Conservation (phyloP, 1,140 invertebrate genomes). For the Papilio machaon region DNA sequence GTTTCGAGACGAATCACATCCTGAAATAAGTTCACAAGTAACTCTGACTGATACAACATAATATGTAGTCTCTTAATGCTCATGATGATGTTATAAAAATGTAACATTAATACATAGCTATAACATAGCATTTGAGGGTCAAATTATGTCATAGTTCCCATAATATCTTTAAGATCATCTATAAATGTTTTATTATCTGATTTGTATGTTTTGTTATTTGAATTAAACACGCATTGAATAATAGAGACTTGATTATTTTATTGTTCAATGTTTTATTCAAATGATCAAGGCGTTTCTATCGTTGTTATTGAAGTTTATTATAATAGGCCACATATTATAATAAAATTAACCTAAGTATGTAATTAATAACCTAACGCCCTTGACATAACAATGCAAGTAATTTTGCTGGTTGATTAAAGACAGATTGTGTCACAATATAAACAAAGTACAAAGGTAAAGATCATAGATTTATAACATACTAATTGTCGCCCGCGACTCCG, state of each 20-base stretch:
- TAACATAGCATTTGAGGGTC: neutral
- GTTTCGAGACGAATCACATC: conserved; percentile 96
- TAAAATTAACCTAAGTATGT: conserved; percentile 11
- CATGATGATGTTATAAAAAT: too few species aligned
- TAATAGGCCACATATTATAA: neutral
- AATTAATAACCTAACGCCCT: neutral
- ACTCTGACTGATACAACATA: too few species aligned
- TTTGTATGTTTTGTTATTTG: neutral
- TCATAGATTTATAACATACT: too few species aligned
- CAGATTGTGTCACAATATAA: neutral
- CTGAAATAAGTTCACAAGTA: conserved; percentile 83
- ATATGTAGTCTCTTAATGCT: too few species aligned
- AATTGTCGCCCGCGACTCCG: too few species aligned
- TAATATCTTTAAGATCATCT: neutral
- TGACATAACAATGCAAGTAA: conserved; percentile 3
- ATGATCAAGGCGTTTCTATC: neutral
- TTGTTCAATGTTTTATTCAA: neutral
- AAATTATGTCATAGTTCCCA: neutral
- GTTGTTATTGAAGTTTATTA: neutral
- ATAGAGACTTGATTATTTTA: neutral
- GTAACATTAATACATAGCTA: neutral
- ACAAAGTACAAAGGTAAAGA: neutral
- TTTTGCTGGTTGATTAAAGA: neutral
- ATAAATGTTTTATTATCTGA: neutral
- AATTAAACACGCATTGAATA: neutral